Evolutionary conservation across 2,113 vertebrate species (phyloP).

Genomic region (Cavia aperea): DNA sequence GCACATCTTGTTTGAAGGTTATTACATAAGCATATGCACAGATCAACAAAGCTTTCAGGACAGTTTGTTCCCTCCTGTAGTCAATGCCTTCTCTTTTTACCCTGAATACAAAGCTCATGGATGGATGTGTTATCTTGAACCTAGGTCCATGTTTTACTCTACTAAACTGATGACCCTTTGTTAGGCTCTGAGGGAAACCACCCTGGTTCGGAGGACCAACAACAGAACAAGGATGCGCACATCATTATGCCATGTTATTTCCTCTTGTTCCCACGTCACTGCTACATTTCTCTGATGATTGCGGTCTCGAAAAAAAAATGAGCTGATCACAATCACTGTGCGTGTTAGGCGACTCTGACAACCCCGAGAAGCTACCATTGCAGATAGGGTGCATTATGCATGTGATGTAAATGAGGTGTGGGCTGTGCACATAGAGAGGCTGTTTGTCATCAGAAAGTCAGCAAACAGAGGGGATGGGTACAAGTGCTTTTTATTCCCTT

Average conservation of each 20-base stretch:
- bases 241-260: slow-evolving; percentile 69
- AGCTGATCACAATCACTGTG: slow-evolving; percentile 67
- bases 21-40: slow-evolving; percentile 11
- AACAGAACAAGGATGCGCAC: slow-evolving; percentile 67
- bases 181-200: slow-evolving; percentile 58
- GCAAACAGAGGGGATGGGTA: neutral
- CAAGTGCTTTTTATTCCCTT: neutral
- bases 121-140: slow-evolving; percentile 34
- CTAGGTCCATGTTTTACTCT: slow-evolving; percentile 51
- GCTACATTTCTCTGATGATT: slow-evolving; percentile 74
- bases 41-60: slow-evolving; percentile 46
- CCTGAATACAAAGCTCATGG: slow-evolving; percentile 1
- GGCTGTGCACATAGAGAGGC: slow-evolving; percentile 8
- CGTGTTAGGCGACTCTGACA: slow-evolving; percentile 71
- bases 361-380: slow-evolving; percentile 69
- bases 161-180: slow-evolving; percentile 58
- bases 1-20: slow-evolving; percentile 23
- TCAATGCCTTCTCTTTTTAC: neutral
- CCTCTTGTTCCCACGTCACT: slow-evolving; percentile 70
- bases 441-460: neutral
- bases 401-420: slow-evolving; percentile 66
- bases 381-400: slow-evolving; percentile 57
- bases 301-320: slow-evolving; percentile 67
- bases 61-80: neutral
- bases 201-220: slow-evolving; percentile 65